Percentiles rank a stretch among this genome's conserved stretches.
These are phyloP conservation scores for Centropus unirufus DNA, from an alignment of 2,113 vertebrate genomes.

Conservation along the genomic window DNA sequence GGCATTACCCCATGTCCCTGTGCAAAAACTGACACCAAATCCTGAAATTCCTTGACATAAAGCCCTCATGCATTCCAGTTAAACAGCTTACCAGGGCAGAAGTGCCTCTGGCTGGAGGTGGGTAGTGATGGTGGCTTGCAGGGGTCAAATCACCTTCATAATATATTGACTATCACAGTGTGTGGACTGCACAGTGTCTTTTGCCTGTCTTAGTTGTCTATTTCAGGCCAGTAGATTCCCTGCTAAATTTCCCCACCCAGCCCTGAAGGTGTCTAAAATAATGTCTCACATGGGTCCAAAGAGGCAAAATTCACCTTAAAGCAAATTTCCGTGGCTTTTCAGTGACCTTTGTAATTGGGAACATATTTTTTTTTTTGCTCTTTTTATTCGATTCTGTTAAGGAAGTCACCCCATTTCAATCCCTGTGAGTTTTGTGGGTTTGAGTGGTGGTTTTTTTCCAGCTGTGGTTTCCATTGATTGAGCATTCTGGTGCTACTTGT, in stretches of 20 bases:
- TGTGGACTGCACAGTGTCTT: neutral
- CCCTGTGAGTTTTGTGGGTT: neutral
- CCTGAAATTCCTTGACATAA: neutral
- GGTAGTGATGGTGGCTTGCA: neutral
- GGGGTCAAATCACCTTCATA: neutral
- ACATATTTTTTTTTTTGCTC: neutral
- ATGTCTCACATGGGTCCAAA: neutral
- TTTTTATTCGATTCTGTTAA: neutral
- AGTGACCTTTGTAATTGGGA: neutral
- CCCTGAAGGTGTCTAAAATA: neutral
- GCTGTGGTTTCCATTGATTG: slow-evolving; percentile 32
- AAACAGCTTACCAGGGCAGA: neutral
- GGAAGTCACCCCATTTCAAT: neutral
- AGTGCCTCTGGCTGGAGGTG: neutral
- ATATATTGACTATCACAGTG: neutral
- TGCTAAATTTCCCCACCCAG: neutral
- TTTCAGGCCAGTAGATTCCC: neutral
- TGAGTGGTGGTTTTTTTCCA: slow-evolving; percentile 37
- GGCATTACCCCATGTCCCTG: neutral
- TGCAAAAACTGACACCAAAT: neutral
- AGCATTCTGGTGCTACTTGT: neutral
- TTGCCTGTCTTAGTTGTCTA: neutral
- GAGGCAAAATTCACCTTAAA: neutral
- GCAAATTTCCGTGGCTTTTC: neutral
- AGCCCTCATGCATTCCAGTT: neutral